A percentile compares a stretch with the other conserved stretches of the same genome.
Conservation (phyloP, 2,797 vertebrate genomes). For the Thalassophryne amazonica region DNA sequence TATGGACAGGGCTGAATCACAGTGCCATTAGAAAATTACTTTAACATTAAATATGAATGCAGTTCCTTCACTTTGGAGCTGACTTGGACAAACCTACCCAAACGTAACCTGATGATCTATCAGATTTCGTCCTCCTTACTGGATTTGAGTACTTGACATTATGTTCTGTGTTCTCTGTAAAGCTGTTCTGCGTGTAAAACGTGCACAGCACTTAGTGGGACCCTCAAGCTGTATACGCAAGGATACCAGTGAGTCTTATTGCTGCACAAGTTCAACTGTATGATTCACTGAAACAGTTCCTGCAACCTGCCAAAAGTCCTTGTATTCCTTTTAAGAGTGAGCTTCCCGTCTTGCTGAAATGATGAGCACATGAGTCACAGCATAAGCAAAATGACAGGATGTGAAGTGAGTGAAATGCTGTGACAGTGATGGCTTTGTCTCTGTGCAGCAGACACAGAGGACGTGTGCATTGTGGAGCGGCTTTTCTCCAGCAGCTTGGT, state of each 20-base stretch:
- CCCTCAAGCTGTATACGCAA: background rate
- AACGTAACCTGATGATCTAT: background rate
- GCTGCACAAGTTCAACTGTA: background rate
- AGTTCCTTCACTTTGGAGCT: background rate
- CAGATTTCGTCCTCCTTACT: background rate
- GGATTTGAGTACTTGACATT: background rate
- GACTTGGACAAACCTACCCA: background rate
- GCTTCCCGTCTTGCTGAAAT: background rate
- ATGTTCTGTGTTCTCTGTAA: background rate
- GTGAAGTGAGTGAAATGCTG: background rate
- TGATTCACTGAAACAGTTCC: background rate
- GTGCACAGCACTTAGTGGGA: background rate
- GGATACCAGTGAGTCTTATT: background rate
- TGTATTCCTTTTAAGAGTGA: background rate
- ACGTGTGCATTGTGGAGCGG: slow-evolving; percentile 97
- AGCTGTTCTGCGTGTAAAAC: background rate
- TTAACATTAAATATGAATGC: slow-evolving; percentile 34
- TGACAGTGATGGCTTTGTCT: background rate
- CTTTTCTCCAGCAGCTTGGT: slow-evolving; percentile 97
- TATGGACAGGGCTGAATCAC: background rate
- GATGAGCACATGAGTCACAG: background rate
- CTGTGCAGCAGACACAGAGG: slow-evolving; percentile 90
- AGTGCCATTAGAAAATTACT: background rate
- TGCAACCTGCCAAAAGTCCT: background rate
- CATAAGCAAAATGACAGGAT: background rate